Conservation (phyloP, 2,888 invertebrate genomes). For the Caenorhabditis doughertyi region DNA sequence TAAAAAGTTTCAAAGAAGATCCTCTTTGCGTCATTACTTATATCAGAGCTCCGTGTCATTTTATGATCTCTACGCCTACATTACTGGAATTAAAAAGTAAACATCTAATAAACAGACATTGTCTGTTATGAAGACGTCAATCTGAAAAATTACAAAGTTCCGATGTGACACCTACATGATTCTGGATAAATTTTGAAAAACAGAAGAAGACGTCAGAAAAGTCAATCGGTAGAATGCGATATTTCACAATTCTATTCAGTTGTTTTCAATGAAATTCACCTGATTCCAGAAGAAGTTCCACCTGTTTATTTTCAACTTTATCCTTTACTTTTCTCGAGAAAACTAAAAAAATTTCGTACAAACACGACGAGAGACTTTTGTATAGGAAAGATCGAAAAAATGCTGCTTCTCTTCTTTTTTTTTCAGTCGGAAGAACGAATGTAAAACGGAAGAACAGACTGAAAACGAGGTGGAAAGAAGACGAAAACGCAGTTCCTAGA, state of each 20-base stretch:
- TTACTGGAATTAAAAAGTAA: conserved; percentile 5
- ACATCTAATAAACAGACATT: neutral
- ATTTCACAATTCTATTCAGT: neutral
- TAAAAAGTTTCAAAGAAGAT: neutral
- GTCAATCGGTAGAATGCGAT: neutral
- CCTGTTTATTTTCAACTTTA: neutral
- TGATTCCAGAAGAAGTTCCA: neutral
- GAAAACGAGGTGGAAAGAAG: conserved; percentile 16
- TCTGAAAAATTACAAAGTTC: neutral
- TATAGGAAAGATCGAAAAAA: neutral
- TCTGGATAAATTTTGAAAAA: neutral
- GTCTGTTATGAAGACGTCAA: neutral
- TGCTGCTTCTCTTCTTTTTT: neutral
- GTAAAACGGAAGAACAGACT: conserved; percentile 9
- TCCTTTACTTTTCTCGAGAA: neutral
- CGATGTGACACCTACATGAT: too few relatives aligned
- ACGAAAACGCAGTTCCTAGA: conserved; percentile 20
- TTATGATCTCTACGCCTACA: conserved; percentile 3
- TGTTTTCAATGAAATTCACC: neutral
- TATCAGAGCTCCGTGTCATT: neutral
- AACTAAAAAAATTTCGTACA: neutral
- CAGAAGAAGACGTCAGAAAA: neutral
- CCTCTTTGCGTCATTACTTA: neutral
- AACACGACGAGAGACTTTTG: neutral
- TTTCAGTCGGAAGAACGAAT: conserved; percentile 21